A percentile compares a stretch with the other conserved stretches of the same genome.
Evolutionary conservation across 2,797 vertebrate genomes (phyloP).

Genomic region (Enteromius argenteus): DNA sequence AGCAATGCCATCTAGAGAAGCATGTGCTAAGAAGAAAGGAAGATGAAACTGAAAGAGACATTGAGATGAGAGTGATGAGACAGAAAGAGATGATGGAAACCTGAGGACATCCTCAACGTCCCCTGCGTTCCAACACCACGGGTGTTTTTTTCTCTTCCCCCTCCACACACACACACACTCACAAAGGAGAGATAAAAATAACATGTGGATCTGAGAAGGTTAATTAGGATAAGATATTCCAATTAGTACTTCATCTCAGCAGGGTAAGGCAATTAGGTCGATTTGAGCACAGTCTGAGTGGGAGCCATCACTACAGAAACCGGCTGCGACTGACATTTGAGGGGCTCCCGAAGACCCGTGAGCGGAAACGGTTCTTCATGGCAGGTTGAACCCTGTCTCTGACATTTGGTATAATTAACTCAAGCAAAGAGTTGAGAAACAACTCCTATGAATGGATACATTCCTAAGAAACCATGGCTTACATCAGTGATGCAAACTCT

Average conservation of each 20-base stretch:
- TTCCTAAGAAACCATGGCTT: neutral
- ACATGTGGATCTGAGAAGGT: conserved; percentile 78
- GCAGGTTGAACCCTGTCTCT: conserved; percentile 57
- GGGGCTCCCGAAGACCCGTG: conserved; percentile 59
- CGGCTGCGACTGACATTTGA: conserved; percentile 68
- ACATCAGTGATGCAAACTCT: neutral
- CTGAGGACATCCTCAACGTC: conserved; percentile 42
- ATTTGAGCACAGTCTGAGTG: conserved; percentile 66
- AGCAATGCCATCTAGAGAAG: conserved; percentile 53
- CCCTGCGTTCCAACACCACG: conserved; percentile 9
- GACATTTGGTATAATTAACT: conserved; percentile 63
- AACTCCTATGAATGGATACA: neutral
- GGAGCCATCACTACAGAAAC: conserved; percentile 56
- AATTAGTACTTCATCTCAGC: conserved; percentile 83
- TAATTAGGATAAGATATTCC: conserved; percentile 83
- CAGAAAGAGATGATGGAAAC: conserved; percentile 53
- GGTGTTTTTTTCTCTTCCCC: conserved; percentile 58
- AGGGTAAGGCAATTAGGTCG: conserved; percentile 80
- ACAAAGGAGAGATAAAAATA: conserved; percentile 79
- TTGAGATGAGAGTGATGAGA: conserved; percentile 49
- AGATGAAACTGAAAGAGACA: conserved; percentile 48
- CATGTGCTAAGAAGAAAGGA: conserved; percentile 42
- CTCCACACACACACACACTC: conserved; percentile 47
- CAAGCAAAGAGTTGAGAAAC: conserved; percentile 4
- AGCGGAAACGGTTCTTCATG: conserved; percentile 58